Evolutionary conservation across 35 echinoderm and acorn worm species (phyloP).

Genomic region (Amphiura filiformis): DNA sequence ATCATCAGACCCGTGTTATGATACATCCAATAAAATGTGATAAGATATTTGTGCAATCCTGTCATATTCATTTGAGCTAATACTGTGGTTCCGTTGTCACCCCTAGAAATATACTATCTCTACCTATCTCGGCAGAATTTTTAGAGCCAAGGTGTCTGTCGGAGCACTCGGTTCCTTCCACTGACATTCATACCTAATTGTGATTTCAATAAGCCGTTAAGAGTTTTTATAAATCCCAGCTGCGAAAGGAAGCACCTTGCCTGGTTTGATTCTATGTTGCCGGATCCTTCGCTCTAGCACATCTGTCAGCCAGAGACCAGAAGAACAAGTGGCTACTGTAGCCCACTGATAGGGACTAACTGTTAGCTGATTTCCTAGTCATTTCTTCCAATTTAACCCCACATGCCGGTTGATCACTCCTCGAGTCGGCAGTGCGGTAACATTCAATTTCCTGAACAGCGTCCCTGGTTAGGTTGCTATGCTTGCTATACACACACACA

Average conservation of each 20-base stretch:
- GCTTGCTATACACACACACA: not conserved
- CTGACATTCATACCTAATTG: slow-evolving; percentile 8
- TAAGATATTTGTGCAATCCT: not conserved
- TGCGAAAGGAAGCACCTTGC: not conserved
- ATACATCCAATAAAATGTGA: not conserved
- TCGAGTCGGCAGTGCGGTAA: slow-evolving; percentile 37
- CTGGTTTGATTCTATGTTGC: not conserved
- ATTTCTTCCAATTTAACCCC: slow-evolving; percentile 10
- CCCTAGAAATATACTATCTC: not conserved
- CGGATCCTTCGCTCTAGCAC: not conserved
- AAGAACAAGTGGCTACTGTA: slow-evolving; percentile 4
- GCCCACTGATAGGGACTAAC: not conserved
- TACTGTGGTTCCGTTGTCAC: not conserved
- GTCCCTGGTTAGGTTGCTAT: slow-evolving; percentile 1
- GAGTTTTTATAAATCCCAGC: not conserved
- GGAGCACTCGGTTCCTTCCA: not conserved
- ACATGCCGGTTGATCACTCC: slow-evolving; percentile 8
- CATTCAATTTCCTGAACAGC: slow-evolving; percentile 38
- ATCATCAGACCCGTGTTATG: not conserved
- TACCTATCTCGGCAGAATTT: not conserved
- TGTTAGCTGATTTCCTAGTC: not conserved
- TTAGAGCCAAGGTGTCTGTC: not conserved
- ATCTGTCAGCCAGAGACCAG: not conserved
- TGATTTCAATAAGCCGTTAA: slow-evolving; percentile 3
- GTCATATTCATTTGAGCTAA: not conserved